Conservation (phyloP, 1,140 invertebrate species). For the Scylla paramamosain region DNA sequence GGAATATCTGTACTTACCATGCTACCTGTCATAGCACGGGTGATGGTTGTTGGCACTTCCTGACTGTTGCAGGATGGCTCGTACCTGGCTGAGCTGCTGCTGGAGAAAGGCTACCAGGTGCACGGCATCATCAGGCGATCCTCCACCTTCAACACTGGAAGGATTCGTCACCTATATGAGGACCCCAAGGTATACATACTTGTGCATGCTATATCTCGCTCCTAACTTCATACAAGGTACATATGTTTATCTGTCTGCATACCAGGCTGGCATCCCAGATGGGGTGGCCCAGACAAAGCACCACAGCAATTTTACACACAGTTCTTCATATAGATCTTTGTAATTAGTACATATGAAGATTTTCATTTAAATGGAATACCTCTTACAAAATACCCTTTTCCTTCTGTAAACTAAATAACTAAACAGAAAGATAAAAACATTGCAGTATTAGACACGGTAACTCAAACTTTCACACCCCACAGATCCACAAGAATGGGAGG, state of each 20-base stretch:
- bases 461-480: neutral
- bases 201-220: neutral
- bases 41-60: neutral
- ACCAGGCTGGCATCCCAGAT: too few species aligned
- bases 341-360: too few species aligned
- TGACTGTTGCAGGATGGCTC: conserved; percentile 94
- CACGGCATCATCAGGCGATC: conserved; percentile 97
- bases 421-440: too few species aligned
- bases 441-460: neutral
- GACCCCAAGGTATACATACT: conserved; percentile 86
- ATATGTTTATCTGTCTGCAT: neutral
- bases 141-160: conserved; percentile 97
- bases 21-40: too few species aligned
- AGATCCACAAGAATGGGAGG: conserved; percentile 83
- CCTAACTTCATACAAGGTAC: neutral
- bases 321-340: too few species aligned
- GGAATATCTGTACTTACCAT: too few species aligned
- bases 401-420: too few species aligned
- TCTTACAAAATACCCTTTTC: too few species aligned
- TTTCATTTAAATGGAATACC: too few species aligned
- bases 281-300: too few species aligned
- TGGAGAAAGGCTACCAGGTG: conserved; percentile 97
- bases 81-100: conserved; percentile 97
- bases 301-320: too few species aligned
- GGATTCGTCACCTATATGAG: conserved; percentile 97